Evolutionary conservation across 2,888 invertebrate genomes (phyloP).

Genomic region (Melikaiella ostensackeni): DNA sequence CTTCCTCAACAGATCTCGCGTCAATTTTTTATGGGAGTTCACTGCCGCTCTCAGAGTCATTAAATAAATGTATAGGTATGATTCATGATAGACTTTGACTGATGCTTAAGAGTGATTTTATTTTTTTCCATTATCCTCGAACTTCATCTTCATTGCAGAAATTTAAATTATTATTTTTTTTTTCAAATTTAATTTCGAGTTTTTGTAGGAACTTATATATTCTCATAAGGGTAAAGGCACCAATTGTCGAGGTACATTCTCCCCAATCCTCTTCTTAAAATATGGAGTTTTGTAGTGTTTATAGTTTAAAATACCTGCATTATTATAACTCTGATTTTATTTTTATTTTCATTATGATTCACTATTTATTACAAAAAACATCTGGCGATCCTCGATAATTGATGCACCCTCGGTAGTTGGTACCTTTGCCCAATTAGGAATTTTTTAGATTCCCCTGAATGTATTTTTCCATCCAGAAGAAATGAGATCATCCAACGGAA

Average conservation of each 20-base stretch:
- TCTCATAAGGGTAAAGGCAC: too few species aligned
- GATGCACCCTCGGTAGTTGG: too few species aligned
- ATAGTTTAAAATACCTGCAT: too few species aligned
- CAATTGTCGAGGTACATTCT: too few species aligned
- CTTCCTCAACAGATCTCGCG: neutral
- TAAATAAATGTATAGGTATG: neutral
- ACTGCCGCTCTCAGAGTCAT: neutral
- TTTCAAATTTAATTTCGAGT: neutral
- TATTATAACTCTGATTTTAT: too few species aligned
- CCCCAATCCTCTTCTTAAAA: too few species aligned
- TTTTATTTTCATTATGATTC: too few species aligned
- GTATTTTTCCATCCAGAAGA: slow-evolving; percentile 20
- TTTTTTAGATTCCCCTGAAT: neutral
- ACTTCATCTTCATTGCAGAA: neutral
- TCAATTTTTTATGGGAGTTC: neutral
- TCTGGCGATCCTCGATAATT: too few species aligned
- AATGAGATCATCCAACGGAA: slow-evolving; percentile 37
- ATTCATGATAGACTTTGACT: slow-evolving; percentile 14
- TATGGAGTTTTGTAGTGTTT: too few species aligned
- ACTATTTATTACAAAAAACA: too few species aligned
- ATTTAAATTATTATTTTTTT: neutral
- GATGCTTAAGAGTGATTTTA: neutral
- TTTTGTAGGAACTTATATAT: neutral
- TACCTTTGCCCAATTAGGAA: neutral
- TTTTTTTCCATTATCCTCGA: neutral